Base-by-base conservation (phyloP, 2,797 vertebrate species). In the Dendrocincla tyrannina region DNA sequence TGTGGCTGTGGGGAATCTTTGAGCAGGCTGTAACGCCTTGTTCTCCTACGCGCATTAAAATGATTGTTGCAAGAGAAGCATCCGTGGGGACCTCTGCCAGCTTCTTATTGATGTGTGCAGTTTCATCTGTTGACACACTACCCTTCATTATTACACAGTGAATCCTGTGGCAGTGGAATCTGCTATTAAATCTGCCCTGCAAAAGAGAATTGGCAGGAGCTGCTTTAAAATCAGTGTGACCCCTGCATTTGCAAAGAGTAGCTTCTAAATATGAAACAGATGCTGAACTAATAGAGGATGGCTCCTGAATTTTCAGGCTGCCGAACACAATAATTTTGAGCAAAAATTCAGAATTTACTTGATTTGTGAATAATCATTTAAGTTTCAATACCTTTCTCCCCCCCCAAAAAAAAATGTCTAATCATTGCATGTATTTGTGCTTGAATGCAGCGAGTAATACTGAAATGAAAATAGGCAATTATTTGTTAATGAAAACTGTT, bases 41-140 rank as follows among this genome's bases (percentile, higher is more conserved):
- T 94, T 96, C 94, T 96, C 82, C 89, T 84, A 13, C 82, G 1
- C 4, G 2, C 89, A 27, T 84, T 86, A 33, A 85, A 93, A 72
- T 62, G 85, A 80, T 81, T 84, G 78, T 77, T 92, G 87, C 75
- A 5, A 75, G 92, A 95, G 91, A 88, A 66, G 69, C 86, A 66
- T 96, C 92, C 69, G 3, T 3, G 4, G 93, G 91, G 95, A 92
- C 89, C 91, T 91, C 73, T 92, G 92, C 92, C 92, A 91, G 87
- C 69, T 93, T 85, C 82, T 95, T 94, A 95, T 88, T 92, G 95
- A 95, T 95, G 95, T 96, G 85, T 96, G 95, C 50, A 13, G 95
- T 91, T 96, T 93, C 91, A 96, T 94, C 91, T 94, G 88, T 94
- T 91, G 91, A 95, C 89, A 89, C 50, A 11, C 91, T 93, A 86